phyloP scores from a whole-genome alignment of 2,888 invertebrate species.

The Athalia rosae region DNA sequence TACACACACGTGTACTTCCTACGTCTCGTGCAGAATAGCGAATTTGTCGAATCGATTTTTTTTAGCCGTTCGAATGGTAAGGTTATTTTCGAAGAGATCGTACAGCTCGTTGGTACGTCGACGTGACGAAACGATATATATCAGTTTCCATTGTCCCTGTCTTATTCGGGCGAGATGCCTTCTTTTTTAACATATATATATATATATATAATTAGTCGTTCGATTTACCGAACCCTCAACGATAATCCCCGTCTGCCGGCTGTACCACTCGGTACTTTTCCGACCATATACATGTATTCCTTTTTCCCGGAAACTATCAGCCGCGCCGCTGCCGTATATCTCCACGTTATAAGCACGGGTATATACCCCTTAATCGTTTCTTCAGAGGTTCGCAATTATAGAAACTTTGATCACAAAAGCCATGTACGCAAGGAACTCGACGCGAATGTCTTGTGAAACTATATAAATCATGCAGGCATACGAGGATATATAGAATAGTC shows the following conservation, averaged over 20 bases:
- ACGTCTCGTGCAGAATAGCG: too few species aligned
- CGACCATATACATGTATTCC: slow-evolving; percentile 5
- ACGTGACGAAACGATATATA: not conserved
- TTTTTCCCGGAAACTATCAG: slow-evolving; percentile 20
- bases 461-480: too few species aligned
- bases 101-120: too few species aligned
- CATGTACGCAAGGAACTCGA: not conserved
- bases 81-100: too few species aligned
- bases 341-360: too few species aligned
- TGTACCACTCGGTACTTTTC: slow-evolving; percentile 13
- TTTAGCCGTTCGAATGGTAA: too few species aligned
- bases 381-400: slow-evolving; percentile 18
- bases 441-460: not conserved
- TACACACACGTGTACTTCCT: too few species aligned
- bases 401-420: slow-evolving; percentile 28
- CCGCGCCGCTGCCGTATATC: too few species aligned
- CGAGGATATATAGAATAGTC: not conserved
- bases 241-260: not conserved
- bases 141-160: not conserved
- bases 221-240: slow-evolving; percentile 15
- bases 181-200: too few species aligned
- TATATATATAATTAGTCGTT: too few species aligned
- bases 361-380: slow-evolving; percentile 12
- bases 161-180: not conserved
- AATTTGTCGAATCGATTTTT: too few species aligned